A percentile compares a stretch with the other conserved stretches of the same genome.
phyloP scores from a whole-genome alignment of 2,888 invertebrate genomes.

The Sepiola atlantica region DNA sequence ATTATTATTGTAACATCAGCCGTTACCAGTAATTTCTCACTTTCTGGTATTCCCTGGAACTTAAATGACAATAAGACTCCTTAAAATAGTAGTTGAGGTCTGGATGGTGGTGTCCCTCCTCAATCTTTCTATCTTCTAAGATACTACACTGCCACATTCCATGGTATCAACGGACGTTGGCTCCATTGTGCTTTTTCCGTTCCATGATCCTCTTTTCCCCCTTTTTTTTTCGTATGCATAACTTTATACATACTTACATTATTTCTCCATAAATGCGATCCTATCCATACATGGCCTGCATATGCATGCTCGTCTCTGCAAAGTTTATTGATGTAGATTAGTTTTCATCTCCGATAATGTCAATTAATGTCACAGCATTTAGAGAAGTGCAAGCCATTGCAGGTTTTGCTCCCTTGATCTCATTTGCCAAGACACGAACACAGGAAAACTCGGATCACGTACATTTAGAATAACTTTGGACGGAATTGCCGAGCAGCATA shows the following conservation, averaged over 20 bases:
- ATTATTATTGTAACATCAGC: too few species aligned
- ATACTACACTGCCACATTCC: too few species aligned
- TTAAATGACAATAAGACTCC: too few species aligned
- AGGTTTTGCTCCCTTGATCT: not conserved
- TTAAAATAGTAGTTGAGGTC: too few species aligned
- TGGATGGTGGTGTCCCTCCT: too few species aligned
- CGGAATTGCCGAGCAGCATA: not conserved
- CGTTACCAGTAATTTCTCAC: too few species aligned
- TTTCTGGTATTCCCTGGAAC: too few species aligned
- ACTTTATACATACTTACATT: not conserved
- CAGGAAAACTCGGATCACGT: not conserved
- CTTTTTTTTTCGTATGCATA: not conserved
- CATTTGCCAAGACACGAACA: not conserved
- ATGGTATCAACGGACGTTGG: not conserved
- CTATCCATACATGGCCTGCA: not conserved
- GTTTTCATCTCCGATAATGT: not conserved
- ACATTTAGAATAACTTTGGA: not conserved
- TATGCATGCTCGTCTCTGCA: not conserved
- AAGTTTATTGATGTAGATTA: slow-evolving; percentile 20
- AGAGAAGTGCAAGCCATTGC: not conserved
- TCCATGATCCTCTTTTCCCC: not conserved
- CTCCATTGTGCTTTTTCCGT: not conserved
- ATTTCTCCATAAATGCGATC: not conserved
- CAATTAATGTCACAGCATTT: slow-evolving; percentile 32
- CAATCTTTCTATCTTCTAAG: too few species aligned